These are phyloP conservation scores for Pachydiplax longipennis DNA, from an alignment of 2,888 invertebrate species.

Conservation along the genomic window DNA sequence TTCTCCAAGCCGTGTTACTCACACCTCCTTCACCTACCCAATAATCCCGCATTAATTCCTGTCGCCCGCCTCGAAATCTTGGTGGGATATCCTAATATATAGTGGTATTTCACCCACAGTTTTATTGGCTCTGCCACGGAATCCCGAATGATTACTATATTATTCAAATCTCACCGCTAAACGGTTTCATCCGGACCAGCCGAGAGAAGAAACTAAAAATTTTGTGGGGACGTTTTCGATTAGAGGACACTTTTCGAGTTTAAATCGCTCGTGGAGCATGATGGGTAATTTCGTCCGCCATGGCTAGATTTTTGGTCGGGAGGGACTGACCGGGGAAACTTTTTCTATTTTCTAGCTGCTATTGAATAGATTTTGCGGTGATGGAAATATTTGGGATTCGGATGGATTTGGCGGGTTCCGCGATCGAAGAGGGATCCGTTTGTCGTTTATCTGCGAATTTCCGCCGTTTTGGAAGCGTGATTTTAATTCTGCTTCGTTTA, in stretches of 20 bases:
- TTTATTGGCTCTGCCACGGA: not conserved
- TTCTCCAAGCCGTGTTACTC: not conserved
- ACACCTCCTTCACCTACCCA: not conserved
- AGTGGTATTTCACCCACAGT: not conserved
- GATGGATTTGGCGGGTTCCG: too few species aligned
- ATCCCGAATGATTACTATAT: not conserved
- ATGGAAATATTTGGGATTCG: too few species aligned
- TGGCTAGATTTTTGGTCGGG: too few species aligned
- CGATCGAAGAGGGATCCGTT: too few species aligned
- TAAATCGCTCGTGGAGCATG: not conserved
- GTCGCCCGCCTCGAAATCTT: not conserved
- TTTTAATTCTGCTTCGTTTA: too few species aligned
- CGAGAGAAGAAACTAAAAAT: not conserved
- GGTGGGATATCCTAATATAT: not conserved
- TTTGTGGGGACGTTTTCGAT: not conserved
- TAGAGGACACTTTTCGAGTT: not conserved
- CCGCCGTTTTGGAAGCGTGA: too few species aligned
- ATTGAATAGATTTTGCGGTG: too few species aligned
- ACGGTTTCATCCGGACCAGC: not conserved
- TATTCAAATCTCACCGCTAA: not conserved
- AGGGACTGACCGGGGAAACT: too few species aligned
- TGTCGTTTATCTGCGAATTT: too few species aligned
- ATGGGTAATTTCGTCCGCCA: not conserved
- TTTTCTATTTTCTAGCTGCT: too few species aligned
- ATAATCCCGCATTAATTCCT: not conserved